These are phyloP conservation scores for Ricordea florida DNA, from an alignment of 92 coral and sea anemone species.

Conservation along the genomic window DNA sequence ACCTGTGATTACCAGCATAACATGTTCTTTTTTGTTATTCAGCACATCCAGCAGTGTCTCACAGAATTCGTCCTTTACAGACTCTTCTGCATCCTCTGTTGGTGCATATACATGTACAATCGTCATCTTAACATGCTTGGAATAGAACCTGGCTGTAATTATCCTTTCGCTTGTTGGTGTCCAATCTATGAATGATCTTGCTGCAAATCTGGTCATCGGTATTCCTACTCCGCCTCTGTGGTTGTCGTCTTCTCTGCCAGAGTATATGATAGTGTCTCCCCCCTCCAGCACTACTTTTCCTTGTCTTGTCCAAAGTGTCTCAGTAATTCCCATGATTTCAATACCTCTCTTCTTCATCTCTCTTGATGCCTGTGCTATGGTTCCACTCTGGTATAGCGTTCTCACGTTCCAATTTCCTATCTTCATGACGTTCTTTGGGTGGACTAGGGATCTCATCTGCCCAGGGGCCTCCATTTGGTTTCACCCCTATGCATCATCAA, in stretches of 20 bases:
- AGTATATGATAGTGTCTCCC: slow-evolving; percentile 11
- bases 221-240: slow-evolving; percentile 23
- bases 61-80: slow-evolving; percentile 24
- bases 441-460: too few species aligned
- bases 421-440: too few species aligned
- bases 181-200: slow-evolving; percentile 33
- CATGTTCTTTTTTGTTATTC: background rate
- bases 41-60: slow-evolving; percentile 11
- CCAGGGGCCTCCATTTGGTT: too few species aligned
- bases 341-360: background rate
- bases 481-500: too few species aligned
- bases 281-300: background rate
- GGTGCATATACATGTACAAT: slow-evolving; percentile 37
- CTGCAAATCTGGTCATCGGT: slow-evolving; percentile 2
- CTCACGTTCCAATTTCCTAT: too few species aligned
- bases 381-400: too few species aligned
- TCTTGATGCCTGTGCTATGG: background rate
- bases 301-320: background rate
- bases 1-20: background rate
- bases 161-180: slow-evolving; percentile 34
- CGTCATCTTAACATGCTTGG: slow-evolving; percentile 19
- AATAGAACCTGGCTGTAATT: slow-evolving; percentile 23
- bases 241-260: slow-evolving; percentile 13
- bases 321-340: background rate
- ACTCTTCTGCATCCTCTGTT: slow-evolving; percentile 34